Percentiles rank a stretch among this genome's conserved stretches.
phyloP scores from a whole-genome alignment of 2,113 vertebrate genomes.

The Eudorcas thomsonii region DNA sequence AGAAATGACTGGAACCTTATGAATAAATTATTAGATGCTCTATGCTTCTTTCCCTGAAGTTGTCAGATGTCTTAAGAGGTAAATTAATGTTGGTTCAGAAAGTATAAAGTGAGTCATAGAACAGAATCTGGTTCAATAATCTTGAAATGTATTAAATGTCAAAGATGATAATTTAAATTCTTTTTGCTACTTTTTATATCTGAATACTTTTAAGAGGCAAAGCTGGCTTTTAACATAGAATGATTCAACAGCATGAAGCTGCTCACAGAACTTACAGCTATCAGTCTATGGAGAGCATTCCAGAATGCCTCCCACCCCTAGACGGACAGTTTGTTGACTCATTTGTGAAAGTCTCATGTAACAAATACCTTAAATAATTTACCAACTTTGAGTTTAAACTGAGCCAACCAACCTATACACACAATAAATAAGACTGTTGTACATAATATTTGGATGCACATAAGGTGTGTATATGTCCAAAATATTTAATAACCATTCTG shows the following conservation, averaged over 20 bases:
- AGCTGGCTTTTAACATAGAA: not conserved
- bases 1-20: not conserved
- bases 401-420: not conserved
- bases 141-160: slow-evolving; percentile 25
- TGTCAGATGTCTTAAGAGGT: not conserved
- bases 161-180: not conserved
- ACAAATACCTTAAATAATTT: not conserved
- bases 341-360: not conserved
- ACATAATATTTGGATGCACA: not conserved
- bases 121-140: slow-evolving; percentile 25
- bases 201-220: slow-evolving; percentile 3
- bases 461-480: not conserved
- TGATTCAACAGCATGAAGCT: not conserved
- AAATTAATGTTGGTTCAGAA: slow-evolving; percentile 36
- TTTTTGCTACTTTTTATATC: not conserved
- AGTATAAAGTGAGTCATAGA: slow-evolving; percentile 28
- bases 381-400: not conserved
- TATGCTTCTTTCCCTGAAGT: not conserved
- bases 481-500: not conserved
- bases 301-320: not conserved
- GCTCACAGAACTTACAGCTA: not conserved
- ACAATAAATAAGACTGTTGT: not conserved
- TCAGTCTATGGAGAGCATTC: not conserved
- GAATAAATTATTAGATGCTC: slow-evolving; percentile 17
- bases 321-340: not conserved